These are phyloP conservation scores for Tetramorium parvispinum DNA, from an alignment of 1,140 invertebrate genomes.

Conservation along the genomic window DNA sequence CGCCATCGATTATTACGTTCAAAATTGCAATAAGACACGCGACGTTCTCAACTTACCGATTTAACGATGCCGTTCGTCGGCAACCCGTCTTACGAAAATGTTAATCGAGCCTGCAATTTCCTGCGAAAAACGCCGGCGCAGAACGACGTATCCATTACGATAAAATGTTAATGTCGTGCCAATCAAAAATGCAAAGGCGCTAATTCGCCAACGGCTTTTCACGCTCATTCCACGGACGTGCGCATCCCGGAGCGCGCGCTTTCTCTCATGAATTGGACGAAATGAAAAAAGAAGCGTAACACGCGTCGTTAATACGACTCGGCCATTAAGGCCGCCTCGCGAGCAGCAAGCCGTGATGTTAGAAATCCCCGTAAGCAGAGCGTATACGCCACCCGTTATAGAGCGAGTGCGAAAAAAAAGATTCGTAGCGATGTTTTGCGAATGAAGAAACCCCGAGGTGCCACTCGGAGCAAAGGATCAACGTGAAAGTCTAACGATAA, in stretches of 20 bases:
- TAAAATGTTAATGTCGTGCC: neutral
- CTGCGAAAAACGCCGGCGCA: neutral
- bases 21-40: slow-evolving; percentile 31
- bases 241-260: slow-evolving; percentile 65
- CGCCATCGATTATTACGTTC: neutral
- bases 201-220: slow-evolving; percentile 43
- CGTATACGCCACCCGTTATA: slow-evolving; percentile 71
- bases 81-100: slow-evolving; percentile 3
- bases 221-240: slow-evolving; percentile 32
- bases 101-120: slow-evolving; percentile 24
- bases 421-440: slow-evolving; percentile 28
- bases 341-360: slow-evolving; percentile 75
- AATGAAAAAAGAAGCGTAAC: slow-evolving; percentile 17
- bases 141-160: neutral
- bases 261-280: slow-evolving; percentile 76
- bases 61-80: slow-evolving; percentile 19
- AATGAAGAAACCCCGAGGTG: slow-evolving; percentile 31
- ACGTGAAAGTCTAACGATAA: slow-evolving; percentile 46
- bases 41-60: slow-evolving; percentile 28
- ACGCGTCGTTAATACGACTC: slow-evolving; percentile 41
- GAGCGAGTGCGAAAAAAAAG: slow-evolving; percentile 21
- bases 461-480: slow-evolving; percentile 18
- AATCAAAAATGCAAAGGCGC: slow-evolving; percentile 29
- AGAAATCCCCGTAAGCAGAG: slow-evolving; percentile 80
- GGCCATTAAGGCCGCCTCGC: slow-evolving; percentile 71